Base-by-base conservation (phyloP, 1,140 invertebrate species). In the Drosophila gunungcola region DNA sequence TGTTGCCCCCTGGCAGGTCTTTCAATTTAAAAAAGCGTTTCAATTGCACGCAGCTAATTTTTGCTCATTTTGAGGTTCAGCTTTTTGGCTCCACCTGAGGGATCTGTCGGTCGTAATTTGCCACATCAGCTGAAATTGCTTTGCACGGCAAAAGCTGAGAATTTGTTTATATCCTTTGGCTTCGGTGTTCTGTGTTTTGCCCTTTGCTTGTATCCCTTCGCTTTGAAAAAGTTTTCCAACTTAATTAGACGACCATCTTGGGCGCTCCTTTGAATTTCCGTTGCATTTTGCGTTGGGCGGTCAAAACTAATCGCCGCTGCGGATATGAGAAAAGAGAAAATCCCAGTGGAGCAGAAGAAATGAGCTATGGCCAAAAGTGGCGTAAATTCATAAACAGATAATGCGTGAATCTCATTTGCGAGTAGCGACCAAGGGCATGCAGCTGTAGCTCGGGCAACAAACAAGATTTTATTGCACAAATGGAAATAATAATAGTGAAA, bases 351-450 rank as follows among this genome's bases (percentile, higher is more conserved):
- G 13, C 41, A 16, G 49, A 21, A 13, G 43, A 25, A 65, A 67
- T 68, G 73, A 83, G 69, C 79, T 86, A 79, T 69, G 65, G 21
- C 55, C 36, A n/a, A 51, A 11, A 56, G 48, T 51, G 29, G 42
- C 76, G 74, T 80, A 91, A 91, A 91, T 89, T 91, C 85, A 91
- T 91, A 91, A 91, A 67, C 53, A 89, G 78, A 91, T 91, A 89
- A 91, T 89, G 67, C 53, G 49, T 42, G 78, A 75, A 55, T 82
- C 75, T 82, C 70, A 80, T 90, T 91, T 89, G 62, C 56, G 43
- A 78, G 85, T 91, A 82, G 62, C 56, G 43, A 27, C 43, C 46
- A 57, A 74, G 42, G 57, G 60, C 52, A 1, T 21, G 13, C 56
- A 51, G 62, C 67, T 5, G 3, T 43, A 21, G 16, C 16, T 21